Percentiles rank a stretch among this genome's conserved stretches.
Evolutionary conservation across 2,888 invertebrate species (phyloP).

Genomic region (Acleris emargana): DNA sequence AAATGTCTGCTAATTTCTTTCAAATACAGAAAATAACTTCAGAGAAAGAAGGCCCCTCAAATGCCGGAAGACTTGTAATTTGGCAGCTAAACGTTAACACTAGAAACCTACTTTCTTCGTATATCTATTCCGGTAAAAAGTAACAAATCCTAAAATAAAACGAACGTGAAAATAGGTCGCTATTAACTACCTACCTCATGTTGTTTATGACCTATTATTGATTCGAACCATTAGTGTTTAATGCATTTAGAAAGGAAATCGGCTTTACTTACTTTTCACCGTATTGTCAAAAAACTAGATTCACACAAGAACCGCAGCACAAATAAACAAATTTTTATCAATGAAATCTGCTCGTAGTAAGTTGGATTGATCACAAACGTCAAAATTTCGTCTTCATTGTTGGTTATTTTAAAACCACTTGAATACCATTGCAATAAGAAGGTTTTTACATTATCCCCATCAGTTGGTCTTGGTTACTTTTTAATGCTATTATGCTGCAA

Average conservation of each 20-base stretch:
- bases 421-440: not conserved
- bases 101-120: conserved; percentile 31
- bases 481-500: too few relatives aligned
- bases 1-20: not conserved
- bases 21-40: too few relatives aligned
- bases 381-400: conserved; percentile 1
- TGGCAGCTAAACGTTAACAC: conserved; percentile 9
- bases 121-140: conserved; percentile 47
- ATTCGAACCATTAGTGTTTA: not conserved
- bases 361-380: conserved; percentile 27
- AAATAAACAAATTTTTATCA: conserved; percentile 36
- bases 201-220: conserved; percentile 1
- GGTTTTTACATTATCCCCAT: not conserved
- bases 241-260: not conserved
- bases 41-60: too few relatives aligned
- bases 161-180: conserved; percentile 61
- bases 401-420: not conserved
- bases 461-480: too few relatives aligned
- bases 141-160: conserved; percentile 68
- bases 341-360: conserved; percentile 27
- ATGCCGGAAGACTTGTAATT: conserved; percentile 7
- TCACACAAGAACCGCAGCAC: conserved; percentile 15
- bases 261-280: conserved; percentile 20
- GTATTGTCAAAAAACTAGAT: conserved; percentile 9
- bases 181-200: conserved; percentile 15